Evolutionary conservation across 2,113 vertebrate species (phyloP).

Genomic region (Centropristis striata): DNA sequence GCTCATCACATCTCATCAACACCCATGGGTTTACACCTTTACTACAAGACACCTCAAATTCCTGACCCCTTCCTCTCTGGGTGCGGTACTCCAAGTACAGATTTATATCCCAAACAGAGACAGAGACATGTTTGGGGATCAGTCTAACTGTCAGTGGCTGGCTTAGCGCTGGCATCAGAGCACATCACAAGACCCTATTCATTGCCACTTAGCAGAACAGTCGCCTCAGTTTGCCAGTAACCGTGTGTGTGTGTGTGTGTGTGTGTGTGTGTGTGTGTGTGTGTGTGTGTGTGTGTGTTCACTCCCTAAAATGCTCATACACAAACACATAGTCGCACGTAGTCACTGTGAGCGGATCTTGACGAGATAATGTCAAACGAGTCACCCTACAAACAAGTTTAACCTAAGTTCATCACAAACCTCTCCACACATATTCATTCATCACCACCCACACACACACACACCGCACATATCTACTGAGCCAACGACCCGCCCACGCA

Average conservation of each 20-base stretch:
- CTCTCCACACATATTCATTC: conserved; percentile 23
- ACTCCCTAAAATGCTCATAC: conserved; percentile 37
- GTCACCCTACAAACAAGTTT: conserved; percentile 51
- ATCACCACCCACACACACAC: background rate
- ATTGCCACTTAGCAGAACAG: conserved; percentile 80
- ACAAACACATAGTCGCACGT: conserved; percentile 49
- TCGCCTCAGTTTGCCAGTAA: conserved; percentile 45
- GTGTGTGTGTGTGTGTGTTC: background rate
- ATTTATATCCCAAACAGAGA: conserved; percentile 78
- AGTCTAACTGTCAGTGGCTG: conserved; percentile 79
- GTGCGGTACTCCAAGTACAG: conserved; percentile 56
- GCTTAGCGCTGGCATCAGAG: conserved; percentile 77
- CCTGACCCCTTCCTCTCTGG: conserved; percentile 51
- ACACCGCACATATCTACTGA: conserved; percentile 18
- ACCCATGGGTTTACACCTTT: conserved; percentile 20
- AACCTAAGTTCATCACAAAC: conserved; percentile 59
- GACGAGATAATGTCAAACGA: conserved; percentile 52
- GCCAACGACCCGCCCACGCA: conserved; percentile 32
- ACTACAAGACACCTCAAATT: conserved; percentile 36
- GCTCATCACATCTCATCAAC: conserved; percentile 18
- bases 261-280: conserved; percentile 5
- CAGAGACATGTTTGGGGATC: conserved; percentile 64
- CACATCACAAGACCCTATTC: conserved; percentile 78
- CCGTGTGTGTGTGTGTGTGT: conserved; percentile 3
- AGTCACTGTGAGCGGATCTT: conserved; percentile 52